Evolutionary conservation across 2,888 invertebrate genomes (phyloP).

Genomic region (Diloba caeruleocephala): DNA sequence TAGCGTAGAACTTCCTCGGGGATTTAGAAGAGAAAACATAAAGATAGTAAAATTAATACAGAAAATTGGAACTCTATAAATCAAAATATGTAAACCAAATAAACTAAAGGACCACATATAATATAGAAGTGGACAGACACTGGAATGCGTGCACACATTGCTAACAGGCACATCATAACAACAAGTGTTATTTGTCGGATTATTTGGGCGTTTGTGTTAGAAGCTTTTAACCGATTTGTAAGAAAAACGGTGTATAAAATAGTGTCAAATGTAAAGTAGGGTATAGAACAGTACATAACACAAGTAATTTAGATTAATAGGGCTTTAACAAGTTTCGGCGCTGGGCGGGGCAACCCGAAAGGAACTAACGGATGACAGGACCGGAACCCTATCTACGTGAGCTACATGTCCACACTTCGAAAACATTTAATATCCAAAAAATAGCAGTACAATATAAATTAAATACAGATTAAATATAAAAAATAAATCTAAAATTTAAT

Average conservation of each 20-base stretch:
- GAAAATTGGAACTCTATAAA: conserved; percentile 76
- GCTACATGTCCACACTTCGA: conserved; percentile 80
- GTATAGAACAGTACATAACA: conserved; percentile 72
- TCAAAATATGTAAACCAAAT: conserved; percentile 69
- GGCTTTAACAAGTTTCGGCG: conserved; percentile 81
- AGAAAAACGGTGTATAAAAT: conserved; percentile 69
- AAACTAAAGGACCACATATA: conserved; percentile 87
- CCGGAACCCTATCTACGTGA: conserved; percentile 79
- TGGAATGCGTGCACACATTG: conserved; percentile 87
- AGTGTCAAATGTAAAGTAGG: conserved; percentile 80
- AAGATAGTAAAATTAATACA: conserved; percentile 78
- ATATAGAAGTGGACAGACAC: conserved; percentile 85
- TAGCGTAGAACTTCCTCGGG: conserved; percentile 62
- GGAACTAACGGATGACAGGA: conserved; percentile 67
- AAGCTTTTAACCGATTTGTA: conserved; percentile 64
- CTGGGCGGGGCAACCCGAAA: conserved; percentile 86
- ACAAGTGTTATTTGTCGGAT: conserved; percentile 65
- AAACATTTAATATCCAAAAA: conserved; percentile 59
- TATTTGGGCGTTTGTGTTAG: conserved; percentile 73
- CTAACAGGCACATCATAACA: conserved; percentile 85
- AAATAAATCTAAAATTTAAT: conserved; percentile 25
- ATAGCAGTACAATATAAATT: conserved; percentile 30
- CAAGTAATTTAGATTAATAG: conserved; percentile 67
- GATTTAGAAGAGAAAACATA: conserved; percentile 71
- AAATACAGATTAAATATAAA: conserved; percentile 18